These are phyloP conservation scores for Neolamprologus ventralis DNA, from an alignment of 2,113 vertebrate species.

Conservation along the genomic window DNA sequence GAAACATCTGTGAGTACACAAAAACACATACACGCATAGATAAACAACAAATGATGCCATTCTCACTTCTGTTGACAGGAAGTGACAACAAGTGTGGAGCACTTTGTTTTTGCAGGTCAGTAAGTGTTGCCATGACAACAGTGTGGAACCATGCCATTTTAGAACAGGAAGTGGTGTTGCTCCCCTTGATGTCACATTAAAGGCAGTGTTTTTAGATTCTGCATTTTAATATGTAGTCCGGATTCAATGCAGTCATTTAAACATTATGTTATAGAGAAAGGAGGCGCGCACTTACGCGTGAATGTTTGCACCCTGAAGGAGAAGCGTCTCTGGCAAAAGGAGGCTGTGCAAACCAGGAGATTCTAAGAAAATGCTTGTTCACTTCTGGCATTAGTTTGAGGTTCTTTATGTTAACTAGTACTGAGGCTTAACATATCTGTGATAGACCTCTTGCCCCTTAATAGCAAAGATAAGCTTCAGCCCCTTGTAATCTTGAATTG, in stretches of 20 bases:
- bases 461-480: not conserved
- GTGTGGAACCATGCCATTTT: not conserved
- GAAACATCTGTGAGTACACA: not conserved
- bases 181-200: not conserved
- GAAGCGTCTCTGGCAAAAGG: not conserved
- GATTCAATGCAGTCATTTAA: not conserved
- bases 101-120: not conserved
- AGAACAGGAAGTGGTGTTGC: not conserved
- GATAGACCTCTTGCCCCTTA: not conserved
- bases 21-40: not conserved
- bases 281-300: accelerated
- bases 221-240: not conserved
- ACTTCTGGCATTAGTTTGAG: not conserved
- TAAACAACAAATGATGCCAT: not conserved
- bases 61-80: not conserved
- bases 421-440: not conserved
- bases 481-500: not conserved
- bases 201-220: not conserved
- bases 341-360: not conserved
- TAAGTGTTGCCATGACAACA: not conserved
- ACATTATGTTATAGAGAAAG: not conserved
- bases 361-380: not conserved
- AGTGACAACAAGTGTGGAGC: not conserved
- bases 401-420: not conserved
- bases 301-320: not conserved